Evolutionary conservation across 2,113 vertebrate species (phyloP).

Genomic region (Maccullochella peelii): DNA sequence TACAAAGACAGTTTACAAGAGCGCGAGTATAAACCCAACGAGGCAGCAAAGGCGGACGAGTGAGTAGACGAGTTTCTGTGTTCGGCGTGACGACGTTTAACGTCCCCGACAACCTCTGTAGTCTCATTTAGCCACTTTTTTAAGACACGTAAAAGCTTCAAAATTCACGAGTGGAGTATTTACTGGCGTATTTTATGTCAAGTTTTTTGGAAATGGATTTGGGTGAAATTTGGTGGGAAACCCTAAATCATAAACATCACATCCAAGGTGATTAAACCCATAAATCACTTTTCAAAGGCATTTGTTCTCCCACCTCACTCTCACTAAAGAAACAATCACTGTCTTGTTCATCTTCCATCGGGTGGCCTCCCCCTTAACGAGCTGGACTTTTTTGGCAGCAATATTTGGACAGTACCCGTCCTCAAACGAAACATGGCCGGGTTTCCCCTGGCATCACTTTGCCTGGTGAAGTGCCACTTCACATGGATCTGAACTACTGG

Average conservation of each 20-base stretch:
- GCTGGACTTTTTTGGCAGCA: conserved; percentile 28
- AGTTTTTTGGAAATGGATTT: background rate
- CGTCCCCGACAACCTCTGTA: too few species aligned
- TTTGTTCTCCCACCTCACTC: background rate
- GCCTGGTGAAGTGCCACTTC: conserved; percentile 51
- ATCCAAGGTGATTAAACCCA: background rate
- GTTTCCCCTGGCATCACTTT: conserved; percentile 46
- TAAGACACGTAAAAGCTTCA: too few species aligned
- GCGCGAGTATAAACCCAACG: too few species aligned
- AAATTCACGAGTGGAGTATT: too few species aligned
- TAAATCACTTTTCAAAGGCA: background rate
- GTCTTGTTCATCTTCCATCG: conserved; percentile 56
- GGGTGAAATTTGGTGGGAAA: background rate
- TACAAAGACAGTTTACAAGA: too few species aligned
- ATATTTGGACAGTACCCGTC: conserved; percentile 31
- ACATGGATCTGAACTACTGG: background rate
- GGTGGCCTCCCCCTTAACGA: conserved; percentile 19
- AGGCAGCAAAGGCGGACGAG: too few species aligned
- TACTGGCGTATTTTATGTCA: too few species aligned
- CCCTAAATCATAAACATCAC: background rate
- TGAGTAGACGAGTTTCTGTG: too few species aligned
- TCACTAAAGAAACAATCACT: conserved; percentile 36
- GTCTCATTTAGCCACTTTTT: too few species aligned
- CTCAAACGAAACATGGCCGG: conserved; percentile 30
- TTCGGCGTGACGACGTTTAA: too few species aligned